Base-by-base conservation (phyloP, 2,888 invertebrate genomes). In the Eupeodes latifasciatus region DNA sequence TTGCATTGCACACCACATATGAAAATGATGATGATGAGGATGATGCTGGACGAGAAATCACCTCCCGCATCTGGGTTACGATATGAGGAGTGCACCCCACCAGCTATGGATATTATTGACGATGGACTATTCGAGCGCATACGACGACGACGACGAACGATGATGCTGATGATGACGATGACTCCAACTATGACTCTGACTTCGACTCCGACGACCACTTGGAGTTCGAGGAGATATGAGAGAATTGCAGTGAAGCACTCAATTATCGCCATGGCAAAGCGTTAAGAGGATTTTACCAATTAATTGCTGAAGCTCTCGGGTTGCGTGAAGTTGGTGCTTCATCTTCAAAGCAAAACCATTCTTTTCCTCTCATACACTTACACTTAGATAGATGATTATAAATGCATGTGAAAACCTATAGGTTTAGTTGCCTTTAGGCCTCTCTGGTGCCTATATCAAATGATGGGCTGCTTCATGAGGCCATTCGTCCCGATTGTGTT, bases 231-330 rank as follows among this genome's bases (percentile, higher is more conserved):
- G 11, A 75, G 62, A 75, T 75, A 64, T 85, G 69, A 84, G 78
- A 85, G 85, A 88, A 85, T 81, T 88, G 61, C 85, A 85, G 67
- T 88, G 88, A 85, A 88, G 88, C 85, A 88, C 88, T 88, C 85
- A 88, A 88, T 88, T 88, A 88, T 85, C 88, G 80, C 84, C 80
- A 81, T 59, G 75, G 85, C 76, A 84, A 47, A 84, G 81, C 77
- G 88, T 79, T 88, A 88, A 88, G 88, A 79, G 88, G 88, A 88
- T 87, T 84, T 87, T 74, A 80, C 84, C 80, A 87, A 87, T 88
- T 88, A 88, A 88, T 88, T 88, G 88, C 81, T 74, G 69, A 57
- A 75, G 77, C 78, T 81, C 88, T 75, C 81, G 49, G 67, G 69
- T 85, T 81, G 76, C 77, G 76, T 83, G 72, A 53, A 19, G 79